Evolutionary conservation across 2,113 vertebrate genomes (phyloP), one percentile per base, ranked within the genome.

Genomic region (Pachyramphus minor): DNA sequence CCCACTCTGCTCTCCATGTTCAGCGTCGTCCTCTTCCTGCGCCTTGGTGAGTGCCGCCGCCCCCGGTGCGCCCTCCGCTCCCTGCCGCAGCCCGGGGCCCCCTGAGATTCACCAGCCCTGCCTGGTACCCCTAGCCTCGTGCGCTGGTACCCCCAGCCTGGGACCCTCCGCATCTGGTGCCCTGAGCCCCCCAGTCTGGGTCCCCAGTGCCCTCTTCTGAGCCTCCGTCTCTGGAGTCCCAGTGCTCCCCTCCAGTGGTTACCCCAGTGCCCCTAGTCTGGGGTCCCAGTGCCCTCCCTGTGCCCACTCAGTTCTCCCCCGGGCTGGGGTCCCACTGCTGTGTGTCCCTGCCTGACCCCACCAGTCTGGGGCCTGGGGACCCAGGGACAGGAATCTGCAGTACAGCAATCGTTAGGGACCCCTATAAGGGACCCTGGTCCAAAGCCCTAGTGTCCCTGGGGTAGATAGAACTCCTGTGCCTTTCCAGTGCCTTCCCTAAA

Each of bases 1-100:
- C 99, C 99, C 55, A 99, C 99, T 28, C 80, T 99, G 89, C 98
- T 99, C 87, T 99, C 99, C 4, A 99, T 99, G 99, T 99, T 99
- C 98, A 99, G 99, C 95, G 99, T 99, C 89, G 99, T 99, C 35
- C 87, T 99, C 35, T 99, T 99, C 84, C 98, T 99, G 75, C 90
- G 99, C 37, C 98, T 99, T 62, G 99, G 99, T 99, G 96, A 98
- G 98, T 98, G 30, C 50, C 27, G 23, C 59, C 11, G 35, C 22
- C 35, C 30, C n/a, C 31, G 11, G 53, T 52, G 11, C 20, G 22
- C 5, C 47, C 27, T 25, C 44, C 30, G 21, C 33, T 42, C 33
- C 28, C 27, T 18, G 12, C 28, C 27, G 30, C 24, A 1, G 19
- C 35, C 41, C 24, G 22, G 22, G 6, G 11, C 1, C 16, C 53